phyloP scores from a whole-genome alignment of 2,113 vertebrate genomes.

The Microcebus murinus region DNA sequence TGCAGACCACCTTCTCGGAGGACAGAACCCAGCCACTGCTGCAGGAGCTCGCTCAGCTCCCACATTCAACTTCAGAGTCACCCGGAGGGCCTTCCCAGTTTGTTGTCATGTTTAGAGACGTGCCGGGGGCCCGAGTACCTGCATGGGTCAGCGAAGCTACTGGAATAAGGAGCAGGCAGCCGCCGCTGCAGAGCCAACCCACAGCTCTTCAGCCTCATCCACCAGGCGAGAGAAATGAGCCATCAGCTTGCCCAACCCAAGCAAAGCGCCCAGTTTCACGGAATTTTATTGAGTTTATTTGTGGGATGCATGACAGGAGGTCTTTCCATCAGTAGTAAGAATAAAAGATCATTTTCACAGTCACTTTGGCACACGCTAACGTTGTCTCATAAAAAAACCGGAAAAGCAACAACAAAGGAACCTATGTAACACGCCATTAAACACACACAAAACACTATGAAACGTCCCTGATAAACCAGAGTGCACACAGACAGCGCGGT shows the following conservation, averaged over 20 bases:
- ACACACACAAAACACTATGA: conserved; percentile 99
- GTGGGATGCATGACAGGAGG: conserved; percentile 94
- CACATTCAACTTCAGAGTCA: neutral
- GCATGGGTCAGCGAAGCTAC: fast-evolving
- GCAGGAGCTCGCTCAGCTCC: neutral
- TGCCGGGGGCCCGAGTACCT: neutral
- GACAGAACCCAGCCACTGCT: neutral
- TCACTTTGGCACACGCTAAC: conserved; percentile 99
- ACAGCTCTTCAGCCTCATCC: neutral
- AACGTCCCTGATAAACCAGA: conserved; percentile 99
- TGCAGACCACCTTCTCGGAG: no score
- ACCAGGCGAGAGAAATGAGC: conserved; percentile 64
- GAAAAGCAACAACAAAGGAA: conserved; percentile 93
- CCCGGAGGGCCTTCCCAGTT: fast-evolving
- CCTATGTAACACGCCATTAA: conserved; percentile 95
- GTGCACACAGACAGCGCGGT: conserved; percentile 98
- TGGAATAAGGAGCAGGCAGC: neutral
- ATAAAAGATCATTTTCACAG: conserved; percentile 97
- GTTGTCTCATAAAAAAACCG: conserved; percentile 87
- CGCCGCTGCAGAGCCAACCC: neutral
- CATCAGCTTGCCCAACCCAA: conserved; percentile 72
- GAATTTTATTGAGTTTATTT: conserved; percentile 91
- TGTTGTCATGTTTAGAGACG: neutral
- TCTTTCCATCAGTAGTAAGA: conserved; percentile 92
- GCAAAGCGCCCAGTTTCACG: conserved; percentile 81